Evolutionary conservation across 2,888 invertebrate species (phyloP).

Genomic region (Torymus auratus): DNA sequence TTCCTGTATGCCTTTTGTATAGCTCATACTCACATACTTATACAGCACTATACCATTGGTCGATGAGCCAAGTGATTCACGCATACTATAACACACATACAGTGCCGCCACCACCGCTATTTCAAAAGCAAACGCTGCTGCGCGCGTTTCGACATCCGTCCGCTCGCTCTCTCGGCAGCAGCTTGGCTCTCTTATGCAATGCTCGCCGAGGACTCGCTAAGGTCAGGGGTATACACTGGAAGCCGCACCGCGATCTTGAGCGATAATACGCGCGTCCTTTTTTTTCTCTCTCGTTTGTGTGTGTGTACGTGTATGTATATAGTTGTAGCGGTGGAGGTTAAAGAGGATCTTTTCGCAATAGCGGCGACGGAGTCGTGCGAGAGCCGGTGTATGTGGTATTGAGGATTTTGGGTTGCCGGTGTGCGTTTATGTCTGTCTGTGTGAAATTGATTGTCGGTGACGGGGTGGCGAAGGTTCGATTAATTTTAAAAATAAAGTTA

Average conservation of each 20-base stretch:
- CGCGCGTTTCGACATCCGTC: conserved; percentile 71
- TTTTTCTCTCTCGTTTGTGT: background rate
- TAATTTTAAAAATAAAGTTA: too few relatives aligned
- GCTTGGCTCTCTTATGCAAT: conserved; percentile 67
- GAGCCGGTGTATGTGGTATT: too few relatives aligned
- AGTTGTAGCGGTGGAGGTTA: too few relatives aligned
- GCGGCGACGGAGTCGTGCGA: background rate
- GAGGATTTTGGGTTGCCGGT: too few relatives aligned
- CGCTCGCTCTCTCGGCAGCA: conserved; percentile 51
- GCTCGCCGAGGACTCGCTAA: conserved; percentile 39
- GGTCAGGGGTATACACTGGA: conserved; percentile 30
- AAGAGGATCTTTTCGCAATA: conserved; percentile 7
- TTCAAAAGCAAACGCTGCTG: conserved; percentile 66
- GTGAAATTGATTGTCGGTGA: too few relatives aligned
- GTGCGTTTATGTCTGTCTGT: too few relatives aligned
- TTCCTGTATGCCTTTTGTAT: too few relatives aligned
- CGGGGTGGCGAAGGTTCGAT: too few relatives aligned
- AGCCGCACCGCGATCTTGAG: conserved; percentile 16
- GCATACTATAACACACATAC: conserved; percentile 64
- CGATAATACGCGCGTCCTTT: conserved; percentile 6
- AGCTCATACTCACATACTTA: too few relatives aligned
- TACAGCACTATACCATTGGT: conserved; percentile 62
- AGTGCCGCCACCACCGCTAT: conserved; percentile 57
- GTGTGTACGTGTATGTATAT: too few relatives aligned
- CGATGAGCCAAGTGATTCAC: conserved; percentile 66